Percentiles rank a stretch among this genome's conserved stretches.
Conservation (phyloP, 2,113 vertebrate genomes). For the Paratilapia polleni region DNA sequence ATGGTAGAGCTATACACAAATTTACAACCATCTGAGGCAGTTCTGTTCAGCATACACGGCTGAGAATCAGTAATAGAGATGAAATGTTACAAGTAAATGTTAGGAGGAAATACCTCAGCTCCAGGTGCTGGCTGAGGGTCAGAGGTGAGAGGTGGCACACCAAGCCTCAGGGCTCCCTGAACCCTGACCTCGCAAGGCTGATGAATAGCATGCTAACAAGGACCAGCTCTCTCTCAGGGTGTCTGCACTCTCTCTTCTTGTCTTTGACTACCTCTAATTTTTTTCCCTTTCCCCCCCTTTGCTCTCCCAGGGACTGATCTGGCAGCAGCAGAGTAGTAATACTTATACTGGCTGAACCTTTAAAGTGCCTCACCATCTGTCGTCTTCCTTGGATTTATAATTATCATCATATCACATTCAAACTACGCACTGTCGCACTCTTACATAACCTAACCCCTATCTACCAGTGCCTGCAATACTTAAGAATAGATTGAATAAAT, state of each 20-base stretch:
- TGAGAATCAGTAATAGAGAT: constrained; percentile 46
- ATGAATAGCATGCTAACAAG: constrained; percentile 77
- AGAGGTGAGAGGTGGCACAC: constrained; percentile 66
- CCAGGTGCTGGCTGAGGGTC: constrained; percentile 73
- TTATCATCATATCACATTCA: constrained; percentile 71
- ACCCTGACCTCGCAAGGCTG: constrained; percentile 70
- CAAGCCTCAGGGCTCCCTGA: constrained; percentile 69
- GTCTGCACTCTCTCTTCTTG: constrained; percentile 73
- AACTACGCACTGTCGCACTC: constrained; percentile 61
- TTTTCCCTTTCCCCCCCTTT: background rate
- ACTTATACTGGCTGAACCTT: constrained; percentile 69
- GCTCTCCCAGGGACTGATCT: constrained; percentile 40
- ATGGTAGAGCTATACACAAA: background rate
- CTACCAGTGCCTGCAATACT: constrained; percentile 55
- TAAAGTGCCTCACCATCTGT: constrained; percentile 67
- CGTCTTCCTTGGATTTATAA: constrained; percentile 69
- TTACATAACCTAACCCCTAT: constrained; percentile 69
- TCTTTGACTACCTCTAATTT: constrained; percentile 49
- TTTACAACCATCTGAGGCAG: background rate
- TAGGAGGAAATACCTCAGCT: constrained; percentile 75
- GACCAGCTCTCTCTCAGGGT: constrained; percentile 69
- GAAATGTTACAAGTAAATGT: constrained; percentile 61
- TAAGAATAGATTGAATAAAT: constrained; percentile 78
- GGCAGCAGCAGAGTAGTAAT: constrained; percentile 43
- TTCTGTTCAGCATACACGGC: background rate